Percentiles rank a stretch among this genome's conserved stretches.
Evolutionary conservation across 92 coral and sea anemone genomes (phyloP).

Genomic region (Umimayanthus kanabou): DNA sequence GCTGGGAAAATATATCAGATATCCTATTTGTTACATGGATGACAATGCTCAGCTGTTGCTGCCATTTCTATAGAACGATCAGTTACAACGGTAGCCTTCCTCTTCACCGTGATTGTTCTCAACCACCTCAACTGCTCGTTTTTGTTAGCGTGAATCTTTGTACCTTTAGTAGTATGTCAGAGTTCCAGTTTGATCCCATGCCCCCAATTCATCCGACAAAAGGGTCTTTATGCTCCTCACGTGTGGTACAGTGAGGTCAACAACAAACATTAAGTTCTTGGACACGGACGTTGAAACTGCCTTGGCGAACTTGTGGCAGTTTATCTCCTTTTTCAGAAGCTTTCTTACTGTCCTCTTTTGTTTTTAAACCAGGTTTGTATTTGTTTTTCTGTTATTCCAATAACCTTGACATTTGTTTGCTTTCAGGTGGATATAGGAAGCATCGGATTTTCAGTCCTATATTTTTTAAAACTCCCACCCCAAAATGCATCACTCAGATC

Average conservation of each 20-base stretch:
- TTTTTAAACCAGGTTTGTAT: no score
- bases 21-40: conserved; percentile 42
- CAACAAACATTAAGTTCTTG: conserved; percentile 42
- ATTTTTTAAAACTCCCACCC: conserved; percentile 15
- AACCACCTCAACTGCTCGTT: conserved; percentile 32
- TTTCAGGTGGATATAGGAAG: no score
- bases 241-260: conserved; percentile 46
- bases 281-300: conserved; percentile 50
- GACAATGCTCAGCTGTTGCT: conserved; percentile 49
- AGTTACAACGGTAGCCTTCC: conserved; percentile 40
- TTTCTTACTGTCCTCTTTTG: conserved; percentile 30
- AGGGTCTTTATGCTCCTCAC: conserved; percentile 50
- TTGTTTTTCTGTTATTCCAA: no score
- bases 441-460: conserved; percentile 48
- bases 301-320: conserved; percentile 32
- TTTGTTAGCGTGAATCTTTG: conserved; percentile 34
- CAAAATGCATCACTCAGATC: background rate
- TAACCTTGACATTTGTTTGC: no score
- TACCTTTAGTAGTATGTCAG: conserved; percentile 45
- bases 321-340: conserved; percentile 42
- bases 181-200: conserved; percentile 58
- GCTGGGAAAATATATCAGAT: conserved; percentile 15
- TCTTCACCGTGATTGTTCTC: conserved; percentile 43
- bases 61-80: conserved; percentile 50
- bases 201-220: conserved; percentile 54